Evolutionary conservation across 1,140 invertebrate genomes (phyloP).

Genomic region (Procambarus clarkii): DNA sequence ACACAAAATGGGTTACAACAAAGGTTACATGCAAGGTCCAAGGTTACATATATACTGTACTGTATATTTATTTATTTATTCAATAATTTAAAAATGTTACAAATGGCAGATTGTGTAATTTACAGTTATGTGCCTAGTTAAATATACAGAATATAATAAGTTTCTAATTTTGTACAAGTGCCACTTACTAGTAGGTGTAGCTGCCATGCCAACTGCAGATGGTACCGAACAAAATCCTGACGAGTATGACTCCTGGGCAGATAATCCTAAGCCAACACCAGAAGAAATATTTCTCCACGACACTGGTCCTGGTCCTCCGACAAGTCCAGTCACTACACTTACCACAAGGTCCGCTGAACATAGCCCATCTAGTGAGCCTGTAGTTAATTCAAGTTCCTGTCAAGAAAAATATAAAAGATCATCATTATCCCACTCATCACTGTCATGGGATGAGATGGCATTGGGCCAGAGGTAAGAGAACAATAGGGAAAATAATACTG

Average conservation of each 20-base stretch:
- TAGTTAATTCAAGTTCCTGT: constrained; percentile 55
- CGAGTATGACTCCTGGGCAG: constrained; percentile 39
- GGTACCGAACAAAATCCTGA: constrained; percentile 51
- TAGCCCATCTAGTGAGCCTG: constrained; percentile 37
- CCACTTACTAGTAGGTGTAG: constrained; percentile 13
- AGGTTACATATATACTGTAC: too few species aligned
- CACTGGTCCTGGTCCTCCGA: constrained; percentile 36
- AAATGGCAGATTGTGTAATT: too few species aligned
- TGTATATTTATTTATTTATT: too few species aligned
- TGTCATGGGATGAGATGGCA: too few species aligned
- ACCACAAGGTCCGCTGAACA: constrained; percentile 41
- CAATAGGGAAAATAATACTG: too few species aligned
- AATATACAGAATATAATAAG: too few species aligned
- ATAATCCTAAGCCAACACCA: neutral
- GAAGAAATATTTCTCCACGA: constrained; percentile 30
- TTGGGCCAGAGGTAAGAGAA: too few species aligned
- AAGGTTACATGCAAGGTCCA: too few species aligned
- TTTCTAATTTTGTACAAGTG: neutral
- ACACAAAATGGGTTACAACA: too few species aligned
- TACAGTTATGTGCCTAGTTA: too few species aligned
- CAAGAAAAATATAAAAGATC: neutral
- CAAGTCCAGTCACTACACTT: constrained; percentile 44
- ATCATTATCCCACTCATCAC: too few species aligned
- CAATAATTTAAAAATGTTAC: too few species aligned
- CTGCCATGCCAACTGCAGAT: constrained; percentile 10